Evolutionary conservation across 2,113 vertebrate species (phyloP), one percentile per base, ranked within the genome.

Genomic region (Bombycilla garrulus): DNA sequence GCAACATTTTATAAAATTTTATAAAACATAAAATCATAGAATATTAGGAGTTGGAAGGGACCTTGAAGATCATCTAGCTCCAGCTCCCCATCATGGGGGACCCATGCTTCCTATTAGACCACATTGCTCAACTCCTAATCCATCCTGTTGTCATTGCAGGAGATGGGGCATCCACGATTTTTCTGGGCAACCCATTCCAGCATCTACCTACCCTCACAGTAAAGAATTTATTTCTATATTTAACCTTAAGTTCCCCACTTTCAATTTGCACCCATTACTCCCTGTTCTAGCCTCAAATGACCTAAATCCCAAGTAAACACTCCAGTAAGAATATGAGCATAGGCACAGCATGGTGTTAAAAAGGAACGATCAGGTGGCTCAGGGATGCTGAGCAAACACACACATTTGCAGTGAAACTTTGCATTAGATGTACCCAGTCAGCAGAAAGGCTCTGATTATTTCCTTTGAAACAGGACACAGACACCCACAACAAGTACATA

Each of bases 71-170:
- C 25, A 56, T 20, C 26, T 36, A 36, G 5, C 35, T 40, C 56
- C 31, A 23, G 3, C 9, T 40, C 4, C 15, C 3, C 2, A 40
- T 23, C 35, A 9, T 11, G 14, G 24, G 10, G 5, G 10, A 10
- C 28, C 28, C 26, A 31, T 38, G 54, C 9, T 35, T 48, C 13
- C 24, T 29, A 13, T 28, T 26, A 22, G n/a, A 35, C 17, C 29
- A 54, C 8, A 4, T 12, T 60, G 14, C 15, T 76, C 17, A 47
- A 42, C 21, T 22, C 18, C 25, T 31, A 40, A 33, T 83, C 40
- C 26, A 56, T 0, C 5, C 40, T 20, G 26, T 54, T 61, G 25
- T 22, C 62, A 23, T 12, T 76, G 10, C 35, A 48, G 51, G 53
- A n/a, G 10, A 29, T 45, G 36, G 20, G 7, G 4, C 38, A 58